phyloP scores from a whole-genome alignment of 2,888 invertebrate genomes.

The Drepanosiphum platanoidis region DNA sequence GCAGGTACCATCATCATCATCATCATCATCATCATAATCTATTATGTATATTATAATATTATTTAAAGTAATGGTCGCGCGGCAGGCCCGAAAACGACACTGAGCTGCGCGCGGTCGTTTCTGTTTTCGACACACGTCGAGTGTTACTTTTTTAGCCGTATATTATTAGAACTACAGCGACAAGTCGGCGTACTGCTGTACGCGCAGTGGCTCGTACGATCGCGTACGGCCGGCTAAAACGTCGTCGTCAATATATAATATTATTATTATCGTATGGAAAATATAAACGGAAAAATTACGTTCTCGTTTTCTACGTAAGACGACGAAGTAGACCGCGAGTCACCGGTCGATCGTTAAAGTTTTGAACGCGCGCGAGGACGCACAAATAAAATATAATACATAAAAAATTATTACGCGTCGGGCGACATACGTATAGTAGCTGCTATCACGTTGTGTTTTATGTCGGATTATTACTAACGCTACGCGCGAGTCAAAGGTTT shows the following conservation, averaged over 20 bases:
- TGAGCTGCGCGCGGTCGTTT: neutral
- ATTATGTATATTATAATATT: neutral
- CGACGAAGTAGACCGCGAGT: neutral
- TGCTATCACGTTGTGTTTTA: too few relatives aligned
- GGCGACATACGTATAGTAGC: neutral
- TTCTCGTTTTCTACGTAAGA: neutral
- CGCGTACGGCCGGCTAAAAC: too few relatives aligned
- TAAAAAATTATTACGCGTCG: too few relatives aligned
- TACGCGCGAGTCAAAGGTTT: conserved; percentile 32
- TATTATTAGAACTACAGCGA: conserved; percentile 6
- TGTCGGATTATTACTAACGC: neutral
- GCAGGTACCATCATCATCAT: too few relatives aligned
- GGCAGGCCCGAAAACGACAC: neutral
- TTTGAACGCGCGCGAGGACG: neutral
- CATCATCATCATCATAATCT: neutral
- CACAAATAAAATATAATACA: too few relatives aligned
- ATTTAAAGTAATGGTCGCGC: neutral
- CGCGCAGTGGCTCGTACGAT: neutral
- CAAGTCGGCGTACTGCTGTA: neutral
- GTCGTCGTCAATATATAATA: neutral
- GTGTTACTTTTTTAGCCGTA: conserved; percentile 2
- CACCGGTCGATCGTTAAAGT: neutral
- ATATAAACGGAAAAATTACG: neutral
- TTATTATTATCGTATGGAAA: neutral
- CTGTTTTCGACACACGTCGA: conserved; percentile 1